Percentiles rank a stretch among this genome's conserved stretches.
Evolutionary conservation across 2,113 vertebrate genomes (phyloP).

Genomic region (Muscicapa adusta): DNA sequence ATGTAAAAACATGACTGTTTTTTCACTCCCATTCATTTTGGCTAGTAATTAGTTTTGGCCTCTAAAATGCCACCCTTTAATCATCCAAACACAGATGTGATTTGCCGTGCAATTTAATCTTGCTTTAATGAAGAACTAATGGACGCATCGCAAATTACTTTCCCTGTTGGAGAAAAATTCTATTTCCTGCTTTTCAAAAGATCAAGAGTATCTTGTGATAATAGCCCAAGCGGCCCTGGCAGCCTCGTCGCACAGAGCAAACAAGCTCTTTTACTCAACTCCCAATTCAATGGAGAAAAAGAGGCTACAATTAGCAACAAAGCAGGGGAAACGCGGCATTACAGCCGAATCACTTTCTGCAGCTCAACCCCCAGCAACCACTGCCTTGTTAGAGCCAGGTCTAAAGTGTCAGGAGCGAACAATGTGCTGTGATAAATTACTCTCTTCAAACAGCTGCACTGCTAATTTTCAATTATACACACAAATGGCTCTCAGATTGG

Average conservation of each 20-base stretch:
- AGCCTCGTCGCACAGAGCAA: conserved; percentile 92
- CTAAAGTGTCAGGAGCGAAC: conserved; percentile 96
- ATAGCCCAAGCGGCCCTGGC: conserved; percentile 95
- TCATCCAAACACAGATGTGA: conserved; percentile 99
- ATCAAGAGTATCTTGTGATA: conserved; percentile 99
- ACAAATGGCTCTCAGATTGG: conserved; percentile 96
- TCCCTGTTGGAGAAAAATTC: conserved; percentile 89
- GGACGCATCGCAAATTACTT: conserved; percentile 99
- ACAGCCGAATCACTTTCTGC: conserved; percentile 89
- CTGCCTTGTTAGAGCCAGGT: conserved; percentile 93
- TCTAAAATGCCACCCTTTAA: conserved; percentile 99
- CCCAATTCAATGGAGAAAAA: conserved; percentile 97
- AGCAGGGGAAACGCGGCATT: conserved; percentile 91
- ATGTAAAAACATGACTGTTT: conserved; percentile 99
- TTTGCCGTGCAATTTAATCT: conserved; percentile 99
- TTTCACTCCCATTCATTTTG: conserved; percentile 99
- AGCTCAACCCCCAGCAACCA: conserved; percentile 89
- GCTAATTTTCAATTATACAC: conserved; percentile 99
- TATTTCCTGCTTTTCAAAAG: conserved; percentile 99
- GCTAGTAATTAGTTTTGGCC: conserved; percentile 99
- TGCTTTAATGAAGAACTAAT: conserved; percentile 99
- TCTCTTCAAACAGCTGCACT: conserved; percentile 95
- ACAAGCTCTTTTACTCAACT: conserved; percentile 98
- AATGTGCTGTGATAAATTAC: conserved; percentile 99
- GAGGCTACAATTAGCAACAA: conserved; percentile 95